A percentile compares a stretch with the other conserved stretches of the same genome.
Evolutionary conservation across 2,113 vertebrate genomes (phyloP).

Genomic region (Charadrius vociferus): DNA sequence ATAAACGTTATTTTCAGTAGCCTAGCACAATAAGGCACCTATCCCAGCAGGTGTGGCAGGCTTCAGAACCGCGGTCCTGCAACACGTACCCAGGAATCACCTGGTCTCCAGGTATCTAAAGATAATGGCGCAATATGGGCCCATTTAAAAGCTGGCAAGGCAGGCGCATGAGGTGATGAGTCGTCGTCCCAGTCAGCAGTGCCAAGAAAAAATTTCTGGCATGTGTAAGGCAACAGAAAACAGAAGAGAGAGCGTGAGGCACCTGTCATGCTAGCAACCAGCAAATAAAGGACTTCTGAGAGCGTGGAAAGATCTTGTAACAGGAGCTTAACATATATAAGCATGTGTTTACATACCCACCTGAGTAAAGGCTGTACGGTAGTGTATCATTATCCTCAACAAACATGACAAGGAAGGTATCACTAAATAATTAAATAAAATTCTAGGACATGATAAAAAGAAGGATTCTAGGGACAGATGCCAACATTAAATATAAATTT

Average conservation of each 20-base stretch:
- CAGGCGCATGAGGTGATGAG: not conserved
- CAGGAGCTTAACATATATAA: not conserved
- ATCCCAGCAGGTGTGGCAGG: not conserved
- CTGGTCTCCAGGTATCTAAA: not conserved
- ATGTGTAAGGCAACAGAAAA: not conserved
- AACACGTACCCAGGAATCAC: not conserved
- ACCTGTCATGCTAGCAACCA: not conserved
- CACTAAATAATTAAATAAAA: not conserved
- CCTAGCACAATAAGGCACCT: not conserved
- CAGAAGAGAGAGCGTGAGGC: not conserved
- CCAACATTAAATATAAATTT: conserved; percentile 5
- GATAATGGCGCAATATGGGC: not conserved
- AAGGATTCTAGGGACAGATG: not conserved
- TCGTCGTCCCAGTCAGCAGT: rapidly evolving
- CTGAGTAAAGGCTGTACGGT: not conserved
- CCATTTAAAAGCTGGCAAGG: not conserved
- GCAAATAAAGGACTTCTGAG: not conserved
- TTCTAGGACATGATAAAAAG: not conserved
- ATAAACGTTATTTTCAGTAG: not conserved
- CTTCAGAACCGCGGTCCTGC: not conserved
- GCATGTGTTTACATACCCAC: not conserved
- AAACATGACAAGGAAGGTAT: not conserved
- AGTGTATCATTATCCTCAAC: not conserved
- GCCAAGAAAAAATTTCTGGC: not conserved
- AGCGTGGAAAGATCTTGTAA: not conserved